A percentile compares a stretch with the other conserved stretches of the same genome.
Evolutionary conservation across 2,797 vertebrate genomes (phyloP).

Genomic region (Serranus cabrilla): DNA sequence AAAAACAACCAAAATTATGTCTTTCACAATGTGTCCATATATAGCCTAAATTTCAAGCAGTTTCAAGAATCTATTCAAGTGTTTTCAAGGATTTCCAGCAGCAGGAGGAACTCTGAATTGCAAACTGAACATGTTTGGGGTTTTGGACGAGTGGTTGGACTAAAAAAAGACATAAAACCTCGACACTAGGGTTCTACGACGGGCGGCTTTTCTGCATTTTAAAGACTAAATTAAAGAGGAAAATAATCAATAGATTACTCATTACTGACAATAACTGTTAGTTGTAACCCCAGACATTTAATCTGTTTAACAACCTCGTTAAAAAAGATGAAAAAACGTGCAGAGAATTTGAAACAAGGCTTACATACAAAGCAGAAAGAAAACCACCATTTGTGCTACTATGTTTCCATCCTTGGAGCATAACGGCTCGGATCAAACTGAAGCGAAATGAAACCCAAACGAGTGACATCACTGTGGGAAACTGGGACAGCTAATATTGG

Average conservation of each 20-base stretch:
- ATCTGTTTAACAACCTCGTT: background rate
- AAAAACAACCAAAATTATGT: no score
- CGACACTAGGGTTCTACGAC: background rate
- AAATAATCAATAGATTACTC: background rate
- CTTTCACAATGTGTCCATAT: no score
- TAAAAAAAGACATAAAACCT: background rate
- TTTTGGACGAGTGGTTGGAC: background rate
- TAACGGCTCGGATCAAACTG: slow-evolving; percentile 41
- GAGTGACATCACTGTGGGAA: slow-evolving; percentile 62
- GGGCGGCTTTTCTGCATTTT: background rate
- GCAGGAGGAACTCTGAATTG: background rate
- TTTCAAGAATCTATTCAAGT: no score
- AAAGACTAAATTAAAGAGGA: background rate
- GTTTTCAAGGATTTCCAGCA: no score
- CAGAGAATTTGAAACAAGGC: background rate
- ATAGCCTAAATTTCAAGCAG: no score
- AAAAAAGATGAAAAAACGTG: fast-evolving
- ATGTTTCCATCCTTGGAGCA: slow-evolving; percentile 17
- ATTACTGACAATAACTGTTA: background rate
- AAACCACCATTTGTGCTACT: slow-evolving; percentile 23
- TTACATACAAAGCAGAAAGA: background rate
- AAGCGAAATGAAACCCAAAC: slow-evolving; percentile 53
- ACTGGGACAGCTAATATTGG: slow-evolving; percentile 50
- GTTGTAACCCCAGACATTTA: background rate
- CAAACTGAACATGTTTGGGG: background rate